Evolutionary conservation across 2,888 invertebrate species (phyloP), one percentile per base, ranked within the genome.

Genomic region (Leucozona laternaria): DNA sequence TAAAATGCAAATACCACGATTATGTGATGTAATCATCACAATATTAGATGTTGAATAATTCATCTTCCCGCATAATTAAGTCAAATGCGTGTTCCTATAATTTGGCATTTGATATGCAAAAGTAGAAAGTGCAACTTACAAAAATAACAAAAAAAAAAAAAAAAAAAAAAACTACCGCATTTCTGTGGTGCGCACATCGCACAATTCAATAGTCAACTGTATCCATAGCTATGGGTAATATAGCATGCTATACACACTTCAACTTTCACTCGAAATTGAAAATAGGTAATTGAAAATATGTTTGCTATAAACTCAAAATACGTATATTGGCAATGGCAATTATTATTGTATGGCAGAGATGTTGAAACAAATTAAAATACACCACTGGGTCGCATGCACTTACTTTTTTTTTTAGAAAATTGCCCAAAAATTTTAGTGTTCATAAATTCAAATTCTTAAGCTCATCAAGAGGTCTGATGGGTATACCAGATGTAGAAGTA

Each of bases 71-170:
- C 20, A 55, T 71, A 75, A 79, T 75, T 71, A 72, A 79, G 37
- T 79, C 75, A 72, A 68, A 76, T 84, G 50, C 79, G 66, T 79
- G 66, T 79, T 84, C 25, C 76, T 62, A 85, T 85, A 68, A 80
- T 80, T 81, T 85, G 77, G 77, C 80, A 85, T 79, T 85, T 80
- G 77, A 85, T 81, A 85, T 81, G 73, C 80, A 73, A 85, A 85
- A 77, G 68, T 85, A 85, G 85, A 85, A 85, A 85, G 85, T 85
- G 68, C 77, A 85, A 78, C 45, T 75, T 40, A 20, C n/a, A 31
- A 57, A 10, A 10, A 17, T 15, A 6, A 37, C 22, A 13, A 22
- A 22, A 37, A 15, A 10, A 64, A 55, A 53, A 17, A 13, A 22
- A 22, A 37, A 15, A 10, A 64, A 55, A 53, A 17, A 53, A 48